Conservation (phyloP, 1,140 invertebrate species). For the Tigriopus japonicus region DNA sequence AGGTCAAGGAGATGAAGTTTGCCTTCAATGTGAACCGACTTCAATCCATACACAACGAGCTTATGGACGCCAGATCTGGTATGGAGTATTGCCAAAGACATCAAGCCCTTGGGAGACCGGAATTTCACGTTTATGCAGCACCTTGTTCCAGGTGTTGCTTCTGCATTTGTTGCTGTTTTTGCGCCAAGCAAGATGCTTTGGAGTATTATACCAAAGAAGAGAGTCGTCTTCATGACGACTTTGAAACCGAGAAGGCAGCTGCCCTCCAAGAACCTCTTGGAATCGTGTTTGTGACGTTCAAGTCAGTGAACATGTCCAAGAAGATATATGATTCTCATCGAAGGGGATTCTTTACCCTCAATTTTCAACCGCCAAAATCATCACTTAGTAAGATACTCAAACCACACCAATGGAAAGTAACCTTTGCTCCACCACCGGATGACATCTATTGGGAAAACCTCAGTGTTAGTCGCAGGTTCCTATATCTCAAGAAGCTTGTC, state of each 20-base stretch:
- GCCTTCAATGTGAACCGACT: background rate
- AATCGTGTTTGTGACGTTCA: slow-evolving; percentile 10
- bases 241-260: background rate
- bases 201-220: background rate
- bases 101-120: background rate
- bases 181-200: background rate
- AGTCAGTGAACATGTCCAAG: background rate
- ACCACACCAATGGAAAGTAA: slow-evolving; percentile 58
- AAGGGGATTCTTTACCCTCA: background rate
- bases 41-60: background rate
- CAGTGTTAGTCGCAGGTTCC: slow-evolving; percentile 53
- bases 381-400: slow-evolving; percentile 22
- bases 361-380: background rate
- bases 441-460: slow-evolving; percentile 92
- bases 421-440: slow-evolving; percentile 68
- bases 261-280: background rate
- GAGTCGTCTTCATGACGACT: background rate
- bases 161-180: background rate
- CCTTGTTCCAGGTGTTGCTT: background rate
- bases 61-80: background rate
- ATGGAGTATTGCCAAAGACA: background rate
- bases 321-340: background rate
- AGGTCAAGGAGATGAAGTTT: background rate
- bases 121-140: background rate
- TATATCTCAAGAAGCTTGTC: slow-evolving; percentile 67